These are phyloP conservation scores for Silurus glanis DNA, from an alignment of 2,113 vertebrate genomes.

Conservation along the genomic window DNA sequence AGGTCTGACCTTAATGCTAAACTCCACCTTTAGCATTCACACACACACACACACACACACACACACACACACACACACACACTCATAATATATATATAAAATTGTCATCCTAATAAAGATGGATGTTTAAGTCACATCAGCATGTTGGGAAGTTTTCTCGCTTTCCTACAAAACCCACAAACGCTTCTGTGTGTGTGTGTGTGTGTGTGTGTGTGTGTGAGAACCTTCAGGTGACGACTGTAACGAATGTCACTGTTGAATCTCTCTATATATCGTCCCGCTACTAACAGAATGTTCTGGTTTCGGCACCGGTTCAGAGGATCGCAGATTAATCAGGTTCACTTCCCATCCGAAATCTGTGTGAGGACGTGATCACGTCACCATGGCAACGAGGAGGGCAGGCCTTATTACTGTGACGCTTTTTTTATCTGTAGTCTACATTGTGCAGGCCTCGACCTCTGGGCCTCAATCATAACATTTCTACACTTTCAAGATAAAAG, in stretches of 20 bases:
- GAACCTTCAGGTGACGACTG: background rate
- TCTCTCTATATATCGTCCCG: background rate
- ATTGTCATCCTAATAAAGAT: too few species aligned
- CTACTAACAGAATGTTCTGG: constrained; percentile 3
- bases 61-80: too few species aligned
- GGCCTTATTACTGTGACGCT: constrained; percentile 48
- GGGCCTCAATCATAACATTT: background rate
- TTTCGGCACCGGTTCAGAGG: background rate
- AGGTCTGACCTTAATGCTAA: background rate
- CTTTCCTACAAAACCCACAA: background rate
- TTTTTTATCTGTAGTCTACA: constrained; percentile 41
- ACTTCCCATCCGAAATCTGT: constrained; percentile 7
- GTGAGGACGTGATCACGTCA: background rate
- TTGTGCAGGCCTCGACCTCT: constrained; percentile 18
- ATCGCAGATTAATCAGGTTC: constrained; percentile 31
- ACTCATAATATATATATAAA: too few species aligned
- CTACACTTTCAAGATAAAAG: constrained; percentile 12
- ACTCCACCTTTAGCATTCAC: background rate
- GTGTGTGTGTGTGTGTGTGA: too few species aligned
- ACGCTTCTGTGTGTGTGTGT: too few species aligned
- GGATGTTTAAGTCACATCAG: background rate
- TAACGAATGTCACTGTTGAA: constrained; percentile 3
- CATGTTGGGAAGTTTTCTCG: background rate
- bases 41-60: background rate
- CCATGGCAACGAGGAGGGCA: constrained; percentile 16